Percentiles rank a stretch among this genome's conserved stretches.
Conservation (phyloP, 2,797 vertebrate species). For the Gallinago solitaria region DNA sequence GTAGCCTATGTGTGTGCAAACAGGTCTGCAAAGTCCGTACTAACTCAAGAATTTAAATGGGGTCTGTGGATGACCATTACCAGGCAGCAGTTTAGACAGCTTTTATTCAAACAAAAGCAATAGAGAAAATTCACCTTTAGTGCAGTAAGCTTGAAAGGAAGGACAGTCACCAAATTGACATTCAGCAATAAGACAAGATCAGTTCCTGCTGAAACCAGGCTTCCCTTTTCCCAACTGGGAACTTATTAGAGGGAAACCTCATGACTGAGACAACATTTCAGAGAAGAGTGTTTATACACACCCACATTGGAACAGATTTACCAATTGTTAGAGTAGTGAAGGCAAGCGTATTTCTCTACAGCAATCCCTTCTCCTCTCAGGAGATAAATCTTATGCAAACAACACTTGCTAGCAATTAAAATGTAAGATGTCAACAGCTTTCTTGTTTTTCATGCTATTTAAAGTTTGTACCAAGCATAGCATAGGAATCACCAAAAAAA, state of each 20-base stretch:
- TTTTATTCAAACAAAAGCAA: slow-evolving; percentile 6
- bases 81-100: not conserved
- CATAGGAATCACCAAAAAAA: not conserved
- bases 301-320: slow-evolving; percentile 30
- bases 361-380: slow-evolving; percentile 29
- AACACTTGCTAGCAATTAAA: slow-evolving; percentile 39
- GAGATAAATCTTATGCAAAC: slow-evolving; percentile 54
- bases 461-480: not conserved
- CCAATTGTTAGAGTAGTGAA: slow-evolving; percentile 31
- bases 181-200: slow-evolving; percentile 50
- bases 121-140: slow-evolving; percentile 24
- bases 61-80: slow-evolving; percentile 13
- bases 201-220: slow-evolving; percentile 8
- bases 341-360: slow-evolving; percentile 40
- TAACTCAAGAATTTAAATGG: not conserved
- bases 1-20: not conserved
- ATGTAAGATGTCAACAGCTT: slow-evolving; percentile 31
- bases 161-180: slow-evolving; percentile 13
- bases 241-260: slow-evolving; percentile 21
- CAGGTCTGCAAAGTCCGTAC: not conserved
- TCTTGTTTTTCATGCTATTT: slow-evolving; percentile 4
- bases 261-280: slow-evolving; percentile 11
- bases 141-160: not conserved
- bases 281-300: not conserved
- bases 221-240: slow-evolving; percentile 32